Evolutionary conservation across 35 echinoderm and acorn worm genomes (phyloP), one percentile per base, ranked within the genome.

Genomic region (Eucidaris tribuloides): DNA sequence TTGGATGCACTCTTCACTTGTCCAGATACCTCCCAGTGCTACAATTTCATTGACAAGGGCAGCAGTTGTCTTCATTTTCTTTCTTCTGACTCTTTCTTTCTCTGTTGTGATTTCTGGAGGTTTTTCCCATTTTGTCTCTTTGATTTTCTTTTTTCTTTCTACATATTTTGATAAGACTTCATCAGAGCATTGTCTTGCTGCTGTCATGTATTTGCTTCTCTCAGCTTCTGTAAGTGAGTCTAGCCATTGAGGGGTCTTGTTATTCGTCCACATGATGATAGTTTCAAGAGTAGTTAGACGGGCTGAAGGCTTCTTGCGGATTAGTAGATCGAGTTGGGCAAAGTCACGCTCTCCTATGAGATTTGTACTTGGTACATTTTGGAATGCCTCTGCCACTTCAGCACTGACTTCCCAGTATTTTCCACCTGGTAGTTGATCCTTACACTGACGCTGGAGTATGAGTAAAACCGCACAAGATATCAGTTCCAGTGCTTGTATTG

Each of bases 311-410:
- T 87, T 88, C 25, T 61, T 37, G 14, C 85, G 13, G 4, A 88
- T 11, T 7, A 88, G 76, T 19, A 79, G 25, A 46, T 88, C 85
- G 11, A 88, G 57, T 28, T 56, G 42, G 25, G 72, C 85, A 88
- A 88, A 88, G 54, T 88, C 85, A 29, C 85, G 2, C 39, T 88
- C 59, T 17, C 52, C 77, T 18, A 88, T 57, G 35, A 79, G 31
- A 32, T 88, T 88, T 5, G 85, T 88, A 62, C 52, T 62, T 35
- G 85, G 85, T 11, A 88, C 85, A 80, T 65, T 79, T 25, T 50
- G 3, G 63, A 62, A 82, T 38, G 62, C 14, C 36, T 18, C 29
- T 33, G 7, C 7, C 20, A 70, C 14, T 70, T 35, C 59, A 24
- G 40, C 39, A 20, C 19, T 41, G 6, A 55, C 36, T 14, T 78